Base-by-base conservation (phyloP, 92 coral and sea anemone genomes). In the Paragorgia papillata region DNA sequence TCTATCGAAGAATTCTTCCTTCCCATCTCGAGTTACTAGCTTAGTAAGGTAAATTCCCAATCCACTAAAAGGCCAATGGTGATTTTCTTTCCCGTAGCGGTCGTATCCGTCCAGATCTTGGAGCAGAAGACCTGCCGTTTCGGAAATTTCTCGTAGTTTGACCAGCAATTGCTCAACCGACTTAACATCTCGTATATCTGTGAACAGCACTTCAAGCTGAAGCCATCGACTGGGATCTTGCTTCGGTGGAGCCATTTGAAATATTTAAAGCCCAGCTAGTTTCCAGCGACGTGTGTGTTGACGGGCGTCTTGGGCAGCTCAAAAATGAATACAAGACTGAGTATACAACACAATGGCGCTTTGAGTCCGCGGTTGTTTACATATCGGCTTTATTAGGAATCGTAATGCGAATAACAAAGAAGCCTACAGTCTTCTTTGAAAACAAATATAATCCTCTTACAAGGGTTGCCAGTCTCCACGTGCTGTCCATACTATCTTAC, bases 11-110 rank as follows among this genome's bases (percentile, higher is more conserved):
- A 92, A 92, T 7, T 34, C 70, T 40, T 46, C 57, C 32, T 48
- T 92, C 57, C 87, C 95, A 43, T 59, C 27, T 1, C n/a, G 60
- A n/a, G 78, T 41, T 0, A 88, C 89, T 0, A 86, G 73, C 24
- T 79, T 59, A 1, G 90, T 91, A 1, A 92, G 59, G 83, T 89
- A 92, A 65, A 66, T 49, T 29, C 54, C 64, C 80, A 92, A 41
- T 12, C 97, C 97, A 59, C 76, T 50, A 75, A 92, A 92, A n/a
- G 82, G 85, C 88, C 89, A 78, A 31, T 20, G 19, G 55, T 77
- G 64, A 58, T 64, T 69, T 41, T 55, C 13, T 9, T 31, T 46
- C 15, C 41, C 78, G 26, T 14, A 32, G 13, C 71, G 61, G 34
- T 20, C 31, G 43, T 12, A 32, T 0, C n/a, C 63, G 13, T 61